phyloP scores from a whole-genome alignment of 2,113 vertebrate species.

The Phycodurus eques region DNA sequence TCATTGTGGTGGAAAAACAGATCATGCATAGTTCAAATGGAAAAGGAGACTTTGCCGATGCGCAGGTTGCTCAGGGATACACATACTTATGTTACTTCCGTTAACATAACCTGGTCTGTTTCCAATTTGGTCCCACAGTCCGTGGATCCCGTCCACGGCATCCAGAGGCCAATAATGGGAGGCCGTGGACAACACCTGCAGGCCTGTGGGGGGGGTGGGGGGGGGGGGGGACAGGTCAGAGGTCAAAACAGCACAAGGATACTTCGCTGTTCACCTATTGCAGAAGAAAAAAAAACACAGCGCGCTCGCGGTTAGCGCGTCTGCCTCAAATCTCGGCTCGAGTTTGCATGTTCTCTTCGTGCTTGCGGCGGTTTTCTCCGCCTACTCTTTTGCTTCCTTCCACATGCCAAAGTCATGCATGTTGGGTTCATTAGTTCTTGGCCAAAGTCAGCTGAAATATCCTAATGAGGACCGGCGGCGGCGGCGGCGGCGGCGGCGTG shows the following conservation, averaged over 20 bases:
- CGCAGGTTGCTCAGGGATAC: slow-evolving; percentile 19
- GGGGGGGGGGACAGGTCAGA: slow-evolving; percentile 42
- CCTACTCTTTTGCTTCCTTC: too few species aligned
- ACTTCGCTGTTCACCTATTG: not conserved
- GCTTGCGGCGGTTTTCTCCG: too few species aligned
- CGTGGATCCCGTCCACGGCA: slow-evolving; percentile 85
- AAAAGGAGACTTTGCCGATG: slow-evolving; percentile 20
- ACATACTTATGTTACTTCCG: slow-evolving; percentile 74
- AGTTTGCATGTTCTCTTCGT: too few species aligned
- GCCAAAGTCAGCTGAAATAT: not conserved
- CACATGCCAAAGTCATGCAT: too few species aligned
- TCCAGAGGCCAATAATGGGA: slow-evolving; percentile 95
- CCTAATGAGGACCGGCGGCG: not conserved
- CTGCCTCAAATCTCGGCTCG: too few species aligned
- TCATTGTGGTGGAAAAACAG: slow-evolving; percentile 24
- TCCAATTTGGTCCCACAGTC: slow-evolving; percentile 82
- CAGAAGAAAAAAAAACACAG: too few species aligned
- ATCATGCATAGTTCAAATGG: slow-evolving; percentile 41
- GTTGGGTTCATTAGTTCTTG: not conserved
- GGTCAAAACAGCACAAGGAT: slow-evolving; percentile 33
- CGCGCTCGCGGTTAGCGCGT: too few species aligned
- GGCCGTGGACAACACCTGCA: slow-evolving; percentile 84
- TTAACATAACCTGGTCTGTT: slow-evolving; percentile 77
- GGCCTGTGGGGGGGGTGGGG: slow-evolving; percentile 72
- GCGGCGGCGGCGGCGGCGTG: too few species aligned